Percentiles rank a stretch among this genome's conserved stretches.
These are phyloP conservation scores for Gortyna flavago DNA, from an alignment of 2,888 invertebrate species.

Conservation along the genomic window DNA sequence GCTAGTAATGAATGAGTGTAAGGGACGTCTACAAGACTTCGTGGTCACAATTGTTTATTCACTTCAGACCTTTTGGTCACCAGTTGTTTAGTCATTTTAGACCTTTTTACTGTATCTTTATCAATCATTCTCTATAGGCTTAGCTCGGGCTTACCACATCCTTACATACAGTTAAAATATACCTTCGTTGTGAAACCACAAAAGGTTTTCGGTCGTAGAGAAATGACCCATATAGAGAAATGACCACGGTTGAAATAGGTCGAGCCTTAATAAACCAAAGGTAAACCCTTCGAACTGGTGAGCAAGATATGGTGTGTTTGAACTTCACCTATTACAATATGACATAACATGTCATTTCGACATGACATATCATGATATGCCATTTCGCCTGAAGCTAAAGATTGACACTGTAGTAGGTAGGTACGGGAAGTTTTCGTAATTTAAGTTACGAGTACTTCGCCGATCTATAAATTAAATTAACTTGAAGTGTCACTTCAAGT, in stretches of 20 bases:
- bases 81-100: conserved; percentile 52
- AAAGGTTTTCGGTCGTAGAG: conserved; percentile 34
- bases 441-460: too few relatives aligned
- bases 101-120: conserved; percentile 82
- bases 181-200: conserved; percentile 29
- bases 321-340: neutral
- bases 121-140: conserved; percentile 76
- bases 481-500: neutral
- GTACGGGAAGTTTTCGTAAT: too few relatives aligned
- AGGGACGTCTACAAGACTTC: neutral
- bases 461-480: too few relatives aligned
- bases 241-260: conserved; percentile 36
- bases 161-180: conserved; percentile 10
- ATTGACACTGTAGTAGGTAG: neutral
- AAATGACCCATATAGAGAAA: conserved; percentile 33
- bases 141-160: conserved; percentile 22
- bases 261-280: conserved; percentile 28
- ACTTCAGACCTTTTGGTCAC: conserved; percentile 69
- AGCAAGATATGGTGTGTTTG: neutral
- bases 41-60: neutral
- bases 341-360: neutral
- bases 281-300: neutral
- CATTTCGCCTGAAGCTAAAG: neutral
- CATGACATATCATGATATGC: too few relatives aligned
- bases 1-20: too few relatives aligned